Base-by-base conservation (phyloP, 2,797 vertebrate species). In the Acropternis orthonyx region DNA sequence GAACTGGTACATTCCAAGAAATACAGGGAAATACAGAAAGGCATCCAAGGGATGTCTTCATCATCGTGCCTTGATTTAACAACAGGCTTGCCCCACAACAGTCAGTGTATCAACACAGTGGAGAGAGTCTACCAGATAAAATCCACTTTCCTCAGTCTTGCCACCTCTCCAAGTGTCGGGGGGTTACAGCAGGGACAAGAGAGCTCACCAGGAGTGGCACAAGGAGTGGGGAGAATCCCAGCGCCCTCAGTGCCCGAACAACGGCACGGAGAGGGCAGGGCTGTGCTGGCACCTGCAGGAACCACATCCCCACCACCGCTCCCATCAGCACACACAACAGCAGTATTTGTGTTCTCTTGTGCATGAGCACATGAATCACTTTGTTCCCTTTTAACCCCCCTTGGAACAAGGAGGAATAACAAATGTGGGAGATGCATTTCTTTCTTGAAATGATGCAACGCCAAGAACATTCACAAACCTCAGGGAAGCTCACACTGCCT, bases 351-450 rank as follows among this genome's bases (percentile, higher is more conserved):
- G 91, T 59, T 49, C 83, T 65, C 76, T 24, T 41, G 58, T 88
- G 72, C 74, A 66, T 14, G 23, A 56, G n/a, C 81, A 89, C 46
- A 84, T 66, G 93, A 92, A 93, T 71, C 87, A 68, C 79, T 89
- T 58, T 48, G 85, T 26, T 91, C 58, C 65, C 48, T 91, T 71
- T 48, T 72, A 79, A 86, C 78, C 79, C 81, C 81, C 85, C 82
- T 91, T 73, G 14, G 30, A 72, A 89, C 56, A 8, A 79, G 75
- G 56, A 68, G 81, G 63, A 89, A 71, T 36, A 91, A 76, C 81
- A 89, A 91, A 76, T 5, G 19, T 27, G 61, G 39, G 54, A 65
- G 62, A 2, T 62, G 58, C 51, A 17, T 83, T 78, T 83, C 49
- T 39, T 21, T 72, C 62, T 11, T 78, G 73, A 51, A 66, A 58